Percentiles rank a stretch among this genome's conserved stretches.
These are phyloP conservation scores for Calonectris borealis DNA, from an alignment of 2,113 vertebrate genomes.

Conservation along the genomic window DNA sequence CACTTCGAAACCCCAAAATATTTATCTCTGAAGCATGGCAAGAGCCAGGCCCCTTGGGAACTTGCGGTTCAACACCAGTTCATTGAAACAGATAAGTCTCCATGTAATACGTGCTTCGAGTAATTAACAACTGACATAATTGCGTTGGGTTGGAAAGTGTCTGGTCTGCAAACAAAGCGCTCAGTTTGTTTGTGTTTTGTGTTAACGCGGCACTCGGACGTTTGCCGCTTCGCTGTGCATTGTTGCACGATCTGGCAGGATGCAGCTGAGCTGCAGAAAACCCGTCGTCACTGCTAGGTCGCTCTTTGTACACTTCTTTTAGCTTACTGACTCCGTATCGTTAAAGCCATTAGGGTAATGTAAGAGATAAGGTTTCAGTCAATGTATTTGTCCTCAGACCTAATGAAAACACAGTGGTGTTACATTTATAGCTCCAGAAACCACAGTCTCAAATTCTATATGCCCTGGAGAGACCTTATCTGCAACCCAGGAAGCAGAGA, in stretches of 20 bases:
- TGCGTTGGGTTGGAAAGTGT: neutral
- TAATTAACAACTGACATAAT: neutral
- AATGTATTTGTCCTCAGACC: neutral
- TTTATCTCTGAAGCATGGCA: neutral
- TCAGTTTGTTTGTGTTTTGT: accelerated
- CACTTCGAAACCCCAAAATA: neutral
- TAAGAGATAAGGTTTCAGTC: slow-evolving; percentile 5
- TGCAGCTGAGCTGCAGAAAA: neutral
- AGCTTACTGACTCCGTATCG: neutral
- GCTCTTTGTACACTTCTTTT: accelerated
- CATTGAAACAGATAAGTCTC: neutral
- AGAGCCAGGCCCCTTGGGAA: neutral
- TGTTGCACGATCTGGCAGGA: neutral
- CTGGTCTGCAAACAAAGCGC: neutral
- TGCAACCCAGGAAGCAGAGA: slow-evolving; percentile 15
- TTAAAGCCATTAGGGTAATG: neutral
- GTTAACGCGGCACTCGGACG: accelerated
- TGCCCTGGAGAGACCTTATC: slow-evolving; percentile 32
- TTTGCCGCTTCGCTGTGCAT: accelerated
- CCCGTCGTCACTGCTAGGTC: accelerated
- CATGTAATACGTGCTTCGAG: accelerated
- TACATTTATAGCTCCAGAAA: slow-evolving; percentile 38
- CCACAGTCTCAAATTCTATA: neutral
- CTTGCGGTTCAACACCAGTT: neutral
- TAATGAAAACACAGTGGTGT: slow-evolving; percentile 43